These are phyloP conservation scores for Platyura marginata DNA, from an alignment of 1,140 invertebrate species.

Conservation along the genomic window DNA sequence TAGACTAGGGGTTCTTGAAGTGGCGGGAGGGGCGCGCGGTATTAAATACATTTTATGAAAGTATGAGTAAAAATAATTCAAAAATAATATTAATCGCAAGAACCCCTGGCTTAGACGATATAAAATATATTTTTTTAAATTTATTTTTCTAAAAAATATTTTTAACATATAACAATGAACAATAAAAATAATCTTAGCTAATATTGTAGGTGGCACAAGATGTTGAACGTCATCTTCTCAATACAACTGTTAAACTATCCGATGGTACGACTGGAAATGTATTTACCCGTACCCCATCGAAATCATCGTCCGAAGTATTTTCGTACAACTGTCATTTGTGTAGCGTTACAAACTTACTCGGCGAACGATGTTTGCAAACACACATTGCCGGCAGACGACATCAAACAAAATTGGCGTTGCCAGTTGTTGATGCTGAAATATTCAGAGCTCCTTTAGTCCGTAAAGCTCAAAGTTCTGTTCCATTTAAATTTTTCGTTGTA, in stretches of 20 bases:
- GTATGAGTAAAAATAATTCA: too few relatives aligned
- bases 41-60: too few relatives aligned
- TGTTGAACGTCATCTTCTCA: constrained; percentile 1
- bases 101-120: too few relatives aligned
- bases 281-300: not conserved
- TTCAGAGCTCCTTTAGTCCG: constrained; percentile 1
- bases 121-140: too few relatives aligned
- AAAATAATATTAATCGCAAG: too few relatives aligned
- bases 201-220: constrained; percentile 4
- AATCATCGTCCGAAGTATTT: not conserved
- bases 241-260: constrained; percentile 1
- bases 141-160: too few relatives aligned
- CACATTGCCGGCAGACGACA: constrained; percentile 27
- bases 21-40: too few relatives aligned
- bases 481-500: not conserved
- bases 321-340: constrained; percentile 4
- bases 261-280: constrained; percentile 2
- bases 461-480: not conserved
- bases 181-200: not conserved
- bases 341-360: constrained; percentile 1
- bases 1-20: too few relatives aligned
- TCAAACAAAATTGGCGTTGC: constrained; percentile 15
- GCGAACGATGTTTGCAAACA: constrained; percentile 8
- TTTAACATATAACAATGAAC: too few relatives aligned
- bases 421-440: not conserved